Conservation (phyloP, 1,140 invertebrate species). For the Carcinoscorpius rotundicauda region DNA sequence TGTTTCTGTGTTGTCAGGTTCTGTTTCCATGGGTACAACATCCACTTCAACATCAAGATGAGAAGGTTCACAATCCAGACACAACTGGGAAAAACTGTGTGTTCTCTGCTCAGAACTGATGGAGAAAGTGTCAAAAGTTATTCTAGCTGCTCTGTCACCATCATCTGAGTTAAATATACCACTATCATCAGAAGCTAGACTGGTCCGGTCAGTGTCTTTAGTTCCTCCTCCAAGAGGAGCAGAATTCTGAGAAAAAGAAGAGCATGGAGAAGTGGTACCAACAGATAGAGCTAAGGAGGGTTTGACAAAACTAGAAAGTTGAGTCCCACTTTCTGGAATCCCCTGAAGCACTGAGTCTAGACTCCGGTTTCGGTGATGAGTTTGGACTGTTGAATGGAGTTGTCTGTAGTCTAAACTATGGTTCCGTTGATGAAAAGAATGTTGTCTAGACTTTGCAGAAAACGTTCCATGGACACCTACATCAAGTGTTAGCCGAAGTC, state of each 20-base stretch:
- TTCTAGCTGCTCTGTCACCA: conserved; percentile 35
- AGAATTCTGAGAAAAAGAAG: conserved; percentile 15
- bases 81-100: too few relatives aligned
- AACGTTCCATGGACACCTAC: conserved; percentile 12
- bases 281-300: background rate
- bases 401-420: conserved; percentile 52
- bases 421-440: conserved; percentile 54
- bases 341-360: conserved; percentile 54
- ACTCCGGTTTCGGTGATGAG: conserved; percentile 75
- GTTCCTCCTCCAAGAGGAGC: conserved; percentile 8
- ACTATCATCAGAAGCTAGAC: conserved; percentile 72
- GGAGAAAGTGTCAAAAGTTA: background rate
- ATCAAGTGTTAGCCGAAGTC: conserved; percentile 8
- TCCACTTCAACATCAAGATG: too few relatives aligned
- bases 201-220: conserved; percentile 44
- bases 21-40: too few relatives aligned
- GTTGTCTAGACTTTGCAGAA: background rate
- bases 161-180: conserved; percentile 62
- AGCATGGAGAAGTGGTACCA: conserved; percentile 11
- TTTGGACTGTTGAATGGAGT: conserved; percentile 21
- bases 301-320: too few relatives aligned
- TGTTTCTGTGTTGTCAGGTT: too few relatives aligned
- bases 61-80: too few relatives aligned
- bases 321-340: background rate
- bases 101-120: background rate